Evolutionary conservation across 2,888 invertebrate genomes (phyloP).

Genomic region (Drosophila recens): DNA sequence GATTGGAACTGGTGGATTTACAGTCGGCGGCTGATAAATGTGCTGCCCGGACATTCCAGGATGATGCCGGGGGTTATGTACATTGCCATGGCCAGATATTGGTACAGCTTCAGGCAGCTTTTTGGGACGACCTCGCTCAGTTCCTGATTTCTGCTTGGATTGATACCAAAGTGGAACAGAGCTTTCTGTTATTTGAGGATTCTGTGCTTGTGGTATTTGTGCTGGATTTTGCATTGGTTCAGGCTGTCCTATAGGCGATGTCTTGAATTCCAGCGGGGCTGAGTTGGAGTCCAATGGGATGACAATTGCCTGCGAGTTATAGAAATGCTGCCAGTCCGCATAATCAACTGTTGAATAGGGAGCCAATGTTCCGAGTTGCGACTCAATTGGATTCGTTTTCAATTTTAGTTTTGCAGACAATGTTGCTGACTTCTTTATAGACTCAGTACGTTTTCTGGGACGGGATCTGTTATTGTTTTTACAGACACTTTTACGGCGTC

Average conservation of each 20-base stretch:
- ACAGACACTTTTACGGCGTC: neutral
- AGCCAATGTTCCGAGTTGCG: neutral
- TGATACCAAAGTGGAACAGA: neutral
- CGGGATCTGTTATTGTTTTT: neutral
- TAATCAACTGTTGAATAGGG: neutral
- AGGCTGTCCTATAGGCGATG: neutral
- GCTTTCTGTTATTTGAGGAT: neutral
- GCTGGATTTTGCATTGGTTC: neutral
- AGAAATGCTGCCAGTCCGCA: neutral
- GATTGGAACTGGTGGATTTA: too few relatives aligned
- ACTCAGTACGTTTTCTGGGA: neutral
- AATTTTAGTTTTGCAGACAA: constrained; percentile 1
- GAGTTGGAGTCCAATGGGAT: neutral
- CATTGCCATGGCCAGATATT: neutral
- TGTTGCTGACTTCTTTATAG: neutral
- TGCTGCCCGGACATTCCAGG: neutral
- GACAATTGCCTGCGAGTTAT: constrained; percentile 1
- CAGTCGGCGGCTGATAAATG: neutral
- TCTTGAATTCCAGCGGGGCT: neutral
- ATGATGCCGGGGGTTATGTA: neutral
- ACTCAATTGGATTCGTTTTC: neutral
- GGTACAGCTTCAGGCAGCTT: neutral
- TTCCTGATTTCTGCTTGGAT: neutral
- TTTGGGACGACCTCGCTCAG: neutral
- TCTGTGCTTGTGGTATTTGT: neutral